phyloP scores from a whole-genome alignment of 1,140 invertebrate species.

The Pogonus chalceus region DNA sequence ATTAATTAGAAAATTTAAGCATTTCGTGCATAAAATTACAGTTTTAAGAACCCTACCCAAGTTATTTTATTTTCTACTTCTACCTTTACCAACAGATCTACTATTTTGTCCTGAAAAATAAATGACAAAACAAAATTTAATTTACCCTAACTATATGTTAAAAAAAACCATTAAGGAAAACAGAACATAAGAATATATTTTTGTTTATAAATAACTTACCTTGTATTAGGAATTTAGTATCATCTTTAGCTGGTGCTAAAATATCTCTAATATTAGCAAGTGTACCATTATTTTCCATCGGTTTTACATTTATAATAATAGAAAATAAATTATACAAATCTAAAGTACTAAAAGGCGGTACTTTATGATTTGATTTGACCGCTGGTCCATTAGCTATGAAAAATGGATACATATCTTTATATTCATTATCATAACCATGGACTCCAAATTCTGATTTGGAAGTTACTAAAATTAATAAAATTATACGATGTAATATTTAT shows the following conservation, averaged over 20 bases:
- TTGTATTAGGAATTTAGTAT: not conserved
- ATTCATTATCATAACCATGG: conserved; percentile 57
- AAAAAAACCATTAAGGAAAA: not conserved
- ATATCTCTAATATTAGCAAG: conserved; percentile 16
- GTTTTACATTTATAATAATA: conserved; percentile 43
- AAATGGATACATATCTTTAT: conserved; percentile 51
- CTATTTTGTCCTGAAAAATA: not conserved
- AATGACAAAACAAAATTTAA: not conserved
- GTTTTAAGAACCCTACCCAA: no score
- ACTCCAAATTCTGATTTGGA: conserved; percentile 44
- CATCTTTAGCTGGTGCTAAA: not conserved
- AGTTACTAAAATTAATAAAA: conserved; percentile 31
- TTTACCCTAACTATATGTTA: not conserved
- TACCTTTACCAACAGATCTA: not conserved
- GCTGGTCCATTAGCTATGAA: conserved; percentile 59
- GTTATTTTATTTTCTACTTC: conserved; percentile 2
- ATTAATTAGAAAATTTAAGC: no score
- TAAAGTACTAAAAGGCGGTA: conserved; percentile 48
- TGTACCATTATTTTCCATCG: conserved; percentile 27
- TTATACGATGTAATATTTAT: not conserved
- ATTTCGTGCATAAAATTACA: no score
- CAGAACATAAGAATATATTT: not conserved
- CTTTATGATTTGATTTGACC: conserved; percentile 42
- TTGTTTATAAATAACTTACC: no score
- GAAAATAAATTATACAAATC: conserved; percentile 61